Percentiles rank a stretch among this genome's conserved stretches.
Conservation (phyloP, 30 jellyfish, hydroid and myxozoan genomes). For the Hydra vulgaris region DNA sequence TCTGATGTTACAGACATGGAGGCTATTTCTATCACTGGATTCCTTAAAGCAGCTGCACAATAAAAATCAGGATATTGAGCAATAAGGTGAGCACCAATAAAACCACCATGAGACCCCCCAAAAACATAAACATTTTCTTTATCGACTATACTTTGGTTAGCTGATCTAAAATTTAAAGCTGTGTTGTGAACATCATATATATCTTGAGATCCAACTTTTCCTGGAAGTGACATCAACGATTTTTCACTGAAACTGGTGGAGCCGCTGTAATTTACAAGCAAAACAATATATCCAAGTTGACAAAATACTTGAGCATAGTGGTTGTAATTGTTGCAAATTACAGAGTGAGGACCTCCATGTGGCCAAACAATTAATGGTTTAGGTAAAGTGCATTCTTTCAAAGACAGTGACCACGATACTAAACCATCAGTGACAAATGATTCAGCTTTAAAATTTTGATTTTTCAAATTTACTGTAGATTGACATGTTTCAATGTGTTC, state of each 20-base stretch:
- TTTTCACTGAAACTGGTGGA: slow-evolving; percentile 68
- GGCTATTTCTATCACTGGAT: slow-evolving; percentile 30
- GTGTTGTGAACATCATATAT: slow-evolving; percentile 60
- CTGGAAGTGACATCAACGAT: slow-evolving; percentile 49
- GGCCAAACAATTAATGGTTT: slow-evolving; percentile 40
- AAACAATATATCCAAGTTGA: slow-evolving; percentile 43
- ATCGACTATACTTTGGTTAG: not conserved
- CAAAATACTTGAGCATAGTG: slow-evolving; percentile 29
- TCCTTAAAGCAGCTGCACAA: slow-evolving; percentile 32
- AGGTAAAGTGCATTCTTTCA: not conserved
- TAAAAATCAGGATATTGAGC: slow-evolving; percentile 39
- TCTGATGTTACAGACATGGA: slow-evolving; percentile 19
- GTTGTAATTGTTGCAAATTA: slow-evolving; percentile 6
- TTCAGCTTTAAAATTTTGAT: not conserved
- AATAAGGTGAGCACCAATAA: slow-evolving; percentile 37
- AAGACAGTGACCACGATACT: not conserved
- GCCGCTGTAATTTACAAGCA: slow-evolving; percentile 72
- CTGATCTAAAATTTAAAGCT: not conserved
- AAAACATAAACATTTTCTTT: slow-evolving; percentile 17
- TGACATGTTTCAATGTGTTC: not conserved
- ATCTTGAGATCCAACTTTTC: slow-evolving; percentile 71
- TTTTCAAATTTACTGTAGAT: not conserved
- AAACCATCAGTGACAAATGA: not conserved
- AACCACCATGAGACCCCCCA: slow-evolving; percentile 56
- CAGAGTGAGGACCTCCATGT: slow-evolving; percentile 56